These are phyloP conservation scores for Linnaemya tessellans DNA, from an alignment of 2,888 invertebrate species.

Conservation along the genomic window DNA sequence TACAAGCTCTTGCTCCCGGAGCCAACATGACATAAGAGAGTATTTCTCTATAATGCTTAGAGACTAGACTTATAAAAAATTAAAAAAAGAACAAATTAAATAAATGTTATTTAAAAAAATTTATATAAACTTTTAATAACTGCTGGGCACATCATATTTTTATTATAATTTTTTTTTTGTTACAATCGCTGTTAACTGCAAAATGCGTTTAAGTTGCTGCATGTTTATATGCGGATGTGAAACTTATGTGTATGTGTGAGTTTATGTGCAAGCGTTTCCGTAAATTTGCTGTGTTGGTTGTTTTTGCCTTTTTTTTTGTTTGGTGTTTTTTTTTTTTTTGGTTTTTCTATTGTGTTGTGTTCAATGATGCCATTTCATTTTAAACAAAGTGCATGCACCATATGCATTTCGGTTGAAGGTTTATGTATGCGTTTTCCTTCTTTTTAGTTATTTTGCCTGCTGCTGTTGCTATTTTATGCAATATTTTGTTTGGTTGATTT, in stretches of 20 bases:
- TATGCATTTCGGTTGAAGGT: conserved; percentile 59
- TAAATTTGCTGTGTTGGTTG: conserved; percentile 56
- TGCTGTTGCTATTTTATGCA: conserved; percentile 8
- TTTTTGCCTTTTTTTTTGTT: background rate
- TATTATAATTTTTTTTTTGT: conserved; percentile 23
- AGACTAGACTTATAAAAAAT: no score
- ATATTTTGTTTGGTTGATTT: background rate
- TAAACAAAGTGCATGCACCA: conserved; percentile 63
- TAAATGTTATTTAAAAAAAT: no score
- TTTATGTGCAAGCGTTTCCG: conserved; percentile 62
- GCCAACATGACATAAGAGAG: no score
- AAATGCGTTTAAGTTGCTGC: conserved; percentile 24
- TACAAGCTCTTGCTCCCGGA: no score
- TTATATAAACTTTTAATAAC: no score
- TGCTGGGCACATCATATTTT: conserved; percentile 38
- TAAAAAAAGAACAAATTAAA: no score
- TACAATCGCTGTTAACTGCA: conserved; percentile 5
- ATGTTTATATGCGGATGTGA: conserved; percentile 24
- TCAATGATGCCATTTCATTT: conserved; percentile 61
- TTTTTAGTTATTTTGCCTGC: background rate
- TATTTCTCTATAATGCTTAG: no score
- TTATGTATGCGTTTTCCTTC: background rate
- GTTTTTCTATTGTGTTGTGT: conserved; percentile 32
- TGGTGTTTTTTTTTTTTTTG: conserved; percentile 39
- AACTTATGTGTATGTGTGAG: conserved; percentile 26